Conservation (phyloP, 2,797 vertebrate species). For the Poecile montanus region DNA sequence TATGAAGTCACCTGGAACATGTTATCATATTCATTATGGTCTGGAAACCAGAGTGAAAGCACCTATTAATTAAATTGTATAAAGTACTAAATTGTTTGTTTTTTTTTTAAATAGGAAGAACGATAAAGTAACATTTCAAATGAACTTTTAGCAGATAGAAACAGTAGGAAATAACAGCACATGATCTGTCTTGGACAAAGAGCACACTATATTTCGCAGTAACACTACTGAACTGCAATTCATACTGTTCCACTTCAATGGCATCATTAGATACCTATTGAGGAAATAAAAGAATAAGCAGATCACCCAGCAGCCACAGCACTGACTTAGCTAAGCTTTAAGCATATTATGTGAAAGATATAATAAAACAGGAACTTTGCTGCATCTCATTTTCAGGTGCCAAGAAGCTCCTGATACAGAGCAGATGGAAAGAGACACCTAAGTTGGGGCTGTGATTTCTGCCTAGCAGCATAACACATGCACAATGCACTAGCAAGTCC, state of each 20-base stretch:
- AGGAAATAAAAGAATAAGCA: neutral
- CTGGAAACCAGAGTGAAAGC: neutral
- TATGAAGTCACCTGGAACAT: neutral
- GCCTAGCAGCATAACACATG: neutral
- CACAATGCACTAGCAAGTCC: neutral
- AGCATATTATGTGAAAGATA: neutral
- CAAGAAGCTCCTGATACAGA: neutral
- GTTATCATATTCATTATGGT: neutral
- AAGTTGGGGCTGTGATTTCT: neutral
- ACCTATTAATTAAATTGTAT: neutral
- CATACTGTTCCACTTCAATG: neutral
- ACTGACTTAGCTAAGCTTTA: neutral
- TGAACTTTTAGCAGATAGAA: neutral
- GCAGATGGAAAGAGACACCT: conserved; percentile 15
- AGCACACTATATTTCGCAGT: neutral
- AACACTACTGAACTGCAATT: neutral
- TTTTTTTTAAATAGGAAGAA: neutral
- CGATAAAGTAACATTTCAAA: neutral
- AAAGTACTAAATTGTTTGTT: neutral
- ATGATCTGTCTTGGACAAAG: neutral
- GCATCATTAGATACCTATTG: neutral
- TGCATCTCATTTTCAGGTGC: conserved; percentile 2
- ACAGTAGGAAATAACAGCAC: neutral
- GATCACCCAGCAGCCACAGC: neutral
- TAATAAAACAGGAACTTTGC: neutral